Evolutionary conservation across 2,113 vertebrate genomes (phyloP), one percentile per base, ranked within the genome.

Genomic region (Noturus placidus): DNA sequence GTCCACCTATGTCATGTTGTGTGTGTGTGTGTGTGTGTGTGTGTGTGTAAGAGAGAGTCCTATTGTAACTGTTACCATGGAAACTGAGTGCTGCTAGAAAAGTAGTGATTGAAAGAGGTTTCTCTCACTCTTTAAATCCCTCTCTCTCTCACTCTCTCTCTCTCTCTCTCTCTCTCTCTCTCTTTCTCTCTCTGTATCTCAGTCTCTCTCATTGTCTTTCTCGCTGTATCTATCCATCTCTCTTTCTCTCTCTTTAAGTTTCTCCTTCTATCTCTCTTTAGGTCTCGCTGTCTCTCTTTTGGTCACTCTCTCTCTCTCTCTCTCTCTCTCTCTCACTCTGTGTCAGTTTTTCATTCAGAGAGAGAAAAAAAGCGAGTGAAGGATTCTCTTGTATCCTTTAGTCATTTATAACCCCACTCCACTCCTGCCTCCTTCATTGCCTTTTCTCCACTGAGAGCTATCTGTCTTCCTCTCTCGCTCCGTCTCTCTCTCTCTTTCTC

Each of bases 1-100:
- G 69, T 35, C 69, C 35, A 72, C 33, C 72, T 27, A 46, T 27
- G 20, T 22, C 9, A 46, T 25, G 11, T 38, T 33, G 56, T 54
- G 5, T 82, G 65, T 91, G 63, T 76, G 30, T 91, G 82, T 89
- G 87, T 86, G 86, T 93, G 86, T 17, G 77, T 82, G 65, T 91
- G 63, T 76, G 30, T 91, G 82, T 89, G 87, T 86, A 85, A 93
- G 86, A 14, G 77, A 89, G 89, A 93, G 93, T 91, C 93, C 94
- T 95, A 95, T 94, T 95, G 95, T 96, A 95, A 95, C 92, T 94
- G 95, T 96, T 96, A 93, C 94, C 92, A 96, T 96, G 94, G 95
- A 95, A 95, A 96, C 95, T 94, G 95, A 95, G 95, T 94, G 93
- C 93, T 94, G 92, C 92, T 92, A 92, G 93, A 94, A 93, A 92